Base-by-base conservation (phyloP, 1,140 invertebrate genomes). In the Heliconius himera region DNA sequence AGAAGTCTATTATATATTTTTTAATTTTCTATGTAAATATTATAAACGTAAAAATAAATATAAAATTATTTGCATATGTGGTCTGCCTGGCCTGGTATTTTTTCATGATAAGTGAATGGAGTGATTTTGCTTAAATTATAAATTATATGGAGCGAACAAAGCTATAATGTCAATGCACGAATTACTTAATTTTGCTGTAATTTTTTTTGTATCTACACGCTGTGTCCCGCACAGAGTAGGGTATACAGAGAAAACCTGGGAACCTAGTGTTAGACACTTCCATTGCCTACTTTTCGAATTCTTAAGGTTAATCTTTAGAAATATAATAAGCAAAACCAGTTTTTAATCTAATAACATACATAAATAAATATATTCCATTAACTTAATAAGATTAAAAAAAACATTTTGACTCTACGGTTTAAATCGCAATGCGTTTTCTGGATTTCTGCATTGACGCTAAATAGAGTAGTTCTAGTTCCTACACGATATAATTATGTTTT, bases 351-450 rank as follows among this genome's bases (percentile, higher is more conserved):
- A 0, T 9, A 66, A 16, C 26, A 16, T 66, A 29, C 13, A 66
- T 26, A 22, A 66, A 66, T 29, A 26, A 26, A 29, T 11, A 5
- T 66, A 16, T 4, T 66, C 11, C 26, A 66, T 13, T 22, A 66
- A 66, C 0, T 22, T 60, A 60, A 60, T 22, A 22, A 60, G 56
- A n/a, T 60, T n/a, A 16, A 11, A 38, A 46, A 41, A 2, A 41
- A 3, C 70, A 72, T 72, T 72, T 66, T 66, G 60, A 18, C 11
- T n/a, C 0, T 71, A 38, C 70, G 18, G 33, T 38, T 71, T 3
- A n/a, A 46, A 71, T 77, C 66, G 76, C 76, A 77, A 66, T 77
- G 76, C 76, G 76, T 77, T 71, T 66, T 54, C 70, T 70, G 46
- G 49, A 26, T 41, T 36, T 71, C 76, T 77, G 76, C 76, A 77